phyloP scores from a whole-genome alignment of 2,113 vertebrate species.

The Elachura formosa region DNA sequence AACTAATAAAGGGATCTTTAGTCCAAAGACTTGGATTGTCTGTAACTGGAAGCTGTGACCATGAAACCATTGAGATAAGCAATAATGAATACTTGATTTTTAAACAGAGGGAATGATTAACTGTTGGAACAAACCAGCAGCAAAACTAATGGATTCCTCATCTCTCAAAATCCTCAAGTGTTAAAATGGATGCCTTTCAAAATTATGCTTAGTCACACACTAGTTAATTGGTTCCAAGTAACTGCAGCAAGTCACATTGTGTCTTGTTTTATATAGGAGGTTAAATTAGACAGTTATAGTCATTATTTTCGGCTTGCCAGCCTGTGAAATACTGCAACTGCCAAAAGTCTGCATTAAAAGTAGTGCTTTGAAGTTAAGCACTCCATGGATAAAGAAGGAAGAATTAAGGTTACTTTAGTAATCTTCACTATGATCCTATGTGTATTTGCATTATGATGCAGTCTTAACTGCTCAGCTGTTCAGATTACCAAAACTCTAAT shows the following conservation, averaged over 20 bases:
- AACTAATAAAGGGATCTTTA: not conserved
- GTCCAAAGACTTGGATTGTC: not conserved
- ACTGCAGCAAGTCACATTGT: not conserved
- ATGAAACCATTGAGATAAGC: not conserved
- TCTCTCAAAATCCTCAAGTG: not conserved
- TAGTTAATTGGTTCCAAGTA: not conserved
- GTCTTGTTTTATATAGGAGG: not conserved
- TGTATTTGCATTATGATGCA: not conserved
- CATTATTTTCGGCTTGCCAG: not conserved
- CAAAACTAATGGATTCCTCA: not conserved
- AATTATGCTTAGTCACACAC: not conserved
- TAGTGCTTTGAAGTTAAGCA: slow-evolving; percentile 7
- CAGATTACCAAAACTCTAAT: not conserved
- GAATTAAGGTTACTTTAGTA: not conserved
- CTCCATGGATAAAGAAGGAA: not conserved
- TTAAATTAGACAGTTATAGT: not conserved
- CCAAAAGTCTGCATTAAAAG: not conserved
- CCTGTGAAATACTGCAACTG: not conserved
- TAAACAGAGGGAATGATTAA: not conserved
- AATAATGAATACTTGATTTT: not conserved
- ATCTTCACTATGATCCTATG: not conserved
- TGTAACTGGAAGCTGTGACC: not conserved
- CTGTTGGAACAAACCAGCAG: not conserved
- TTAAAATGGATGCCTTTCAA: not conserved
- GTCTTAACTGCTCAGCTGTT: not conserved